These are phyloP conservation scores for Sinocyclocheilus anshuiensis DNA, from an alignment of 2,113 vertebrate genomes.

Conservation along the genomic window DNA sequence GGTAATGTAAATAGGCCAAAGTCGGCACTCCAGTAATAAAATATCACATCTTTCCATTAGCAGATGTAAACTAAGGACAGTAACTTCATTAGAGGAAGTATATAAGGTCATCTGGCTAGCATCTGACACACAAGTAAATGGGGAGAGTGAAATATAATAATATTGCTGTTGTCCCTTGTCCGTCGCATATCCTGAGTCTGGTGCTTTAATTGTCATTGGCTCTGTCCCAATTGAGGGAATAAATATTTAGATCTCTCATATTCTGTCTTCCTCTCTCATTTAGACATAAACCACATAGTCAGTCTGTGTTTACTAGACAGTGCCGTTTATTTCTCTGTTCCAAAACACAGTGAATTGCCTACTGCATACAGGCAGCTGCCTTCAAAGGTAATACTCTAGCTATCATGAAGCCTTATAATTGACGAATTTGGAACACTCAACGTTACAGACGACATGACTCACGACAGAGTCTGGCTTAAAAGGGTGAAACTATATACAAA, in stretches of 20 bases:
- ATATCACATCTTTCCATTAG: background rate
- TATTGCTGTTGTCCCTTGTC: background rate
- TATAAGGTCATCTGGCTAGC: conserved; percentile 3
- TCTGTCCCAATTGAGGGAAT: background rate
- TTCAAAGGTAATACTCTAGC: background rate
- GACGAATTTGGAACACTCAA: background rate
- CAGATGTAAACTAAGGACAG: background rate
- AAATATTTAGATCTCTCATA: conserved; percentile 7
- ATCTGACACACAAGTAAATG: background rate
- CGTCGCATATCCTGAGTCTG: background rate
- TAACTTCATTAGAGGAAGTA: conserved; percentile 21
- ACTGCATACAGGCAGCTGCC: background rate
- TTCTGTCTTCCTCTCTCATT: background rate
- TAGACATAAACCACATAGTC: conserved; percentile 5
- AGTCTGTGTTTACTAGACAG: conserved; percentile 24
- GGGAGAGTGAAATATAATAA: background rate
- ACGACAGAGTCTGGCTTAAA: background rate
- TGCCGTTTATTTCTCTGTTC: background rate
- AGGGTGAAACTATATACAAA: background rate
- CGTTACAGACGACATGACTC: background rate
- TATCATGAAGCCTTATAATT: background rate
- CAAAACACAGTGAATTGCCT: conserved; percentile 1
- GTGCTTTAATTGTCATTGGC: background rate
- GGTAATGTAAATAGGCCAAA: conserved; percentile 22
- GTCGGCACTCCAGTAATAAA: background rate